Evolutionary conservation across 2,797 vertebrate species (phyloP), one percentile per base, ranked within the genome.

Genomic region (Ciconia nigra): DNA sequence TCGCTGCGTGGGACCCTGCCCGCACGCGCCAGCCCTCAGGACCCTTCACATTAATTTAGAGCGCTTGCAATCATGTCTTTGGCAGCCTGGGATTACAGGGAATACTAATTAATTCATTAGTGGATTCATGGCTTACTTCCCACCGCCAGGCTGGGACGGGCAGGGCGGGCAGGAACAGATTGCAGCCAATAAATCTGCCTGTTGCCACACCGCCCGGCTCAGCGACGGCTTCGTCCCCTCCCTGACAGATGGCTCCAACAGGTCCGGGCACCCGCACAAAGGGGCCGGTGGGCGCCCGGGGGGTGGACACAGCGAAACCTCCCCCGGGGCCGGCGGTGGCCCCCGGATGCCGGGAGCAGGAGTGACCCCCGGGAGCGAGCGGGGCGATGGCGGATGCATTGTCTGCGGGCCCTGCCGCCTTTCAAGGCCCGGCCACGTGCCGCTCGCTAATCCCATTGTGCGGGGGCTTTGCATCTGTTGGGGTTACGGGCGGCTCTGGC

Each of bases 91-190:
- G 96, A 97, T 98, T 97, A 97, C 52, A 41, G 94, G 95, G 96
- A 97, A 97, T 97, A 94, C 97, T 98, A 98, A 98, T 98, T 96
- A 98, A 98, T 98, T 98, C 97, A 97, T 98, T 98, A 97, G 89
- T 15, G 88, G 83, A 61, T 79, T 95, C 96, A 80, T 63, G 95
- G 96, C 96, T 97, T 91, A 71, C 67, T 92, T 89, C 87, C 95
- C 92, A 81, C 92, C 94, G 94, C 83, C 63, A 16, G 86, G 86
- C 96, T 61, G 92, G 93, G 83, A 77, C 41, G 90, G 93, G 35
- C 85, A 54, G 83, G 90, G 97, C 44, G 73, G 70, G 84, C 89
- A 44, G 42, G 94, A 97, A 98, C 98, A 98, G 98, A 97, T 98
- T 98, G 98, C 29, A 78, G 73, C 97, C 96, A 93, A 97, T 98